phyloP scores from a whole-genome alignment of 2,797 vertebrate species.

The Pipistrellus nathusii region DNA sequence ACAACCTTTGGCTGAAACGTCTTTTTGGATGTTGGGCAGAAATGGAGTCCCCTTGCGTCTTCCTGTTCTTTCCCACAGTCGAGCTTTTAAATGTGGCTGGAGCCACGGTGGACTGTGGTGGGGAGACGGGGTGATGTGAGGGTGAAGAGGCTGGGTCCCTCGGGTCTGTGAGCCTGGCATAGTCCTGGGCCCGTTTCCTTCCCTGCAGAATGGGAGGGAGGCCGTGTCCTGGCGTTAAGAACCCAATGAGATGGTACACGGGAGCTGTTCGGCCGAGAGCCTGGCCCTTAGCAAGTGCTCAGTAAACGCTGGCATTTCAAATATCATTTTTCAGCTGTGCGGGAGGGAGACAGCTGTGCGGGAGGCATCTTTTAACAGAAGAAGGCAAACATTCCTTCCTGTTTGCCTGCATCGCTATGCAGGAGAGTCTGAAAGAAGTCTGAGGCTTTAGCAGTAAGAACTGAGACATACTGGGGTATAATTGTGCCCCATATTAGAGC shows the following conservation, averaged over 20 bases:
- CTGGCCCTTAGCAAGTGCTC: not conserved
- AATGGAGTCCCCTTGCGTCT: no score
- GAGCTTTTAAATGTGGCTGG: not conserved
- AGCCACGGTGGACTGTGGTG: no score
- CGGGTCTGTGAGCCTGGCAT: not conserved
- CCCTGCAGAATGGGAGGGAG: not conserved
- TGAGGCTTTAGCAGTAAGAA: not conserved
- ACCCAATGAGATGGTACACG: not conserved
- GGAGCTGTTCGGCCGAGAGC: no score
- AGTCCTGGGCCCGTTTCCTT: not conserved
- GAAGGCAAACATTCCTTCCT: not conserved
- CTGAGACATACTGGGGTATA: not conserved
- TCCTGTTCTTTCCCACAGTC: not conserved
- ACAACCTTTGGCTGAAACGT: no score
- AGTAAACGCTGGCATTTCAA: not conserved
- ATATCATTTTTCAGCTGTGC: not conserved
- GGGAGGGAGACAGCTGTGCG: not conserved
- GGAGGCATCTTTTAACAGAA: not conserved
- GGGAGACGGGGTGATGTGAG: no score
- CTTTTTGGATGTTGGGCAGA: no score
- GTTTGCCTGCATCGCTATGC: not conserved
- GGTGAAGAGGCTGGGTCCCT: not conserved
- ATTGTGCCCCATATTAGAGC: not conserved
- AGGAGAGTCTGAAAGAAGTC: not conserved
- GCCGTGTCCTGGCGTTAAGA: not conserved